A percentile compares a stretch with the other conserved stretches of the same genome.
phyloP scores from a whole-genome alignment of 1,140 invertebrate species.

The Steinernema feltiae region DNA sequence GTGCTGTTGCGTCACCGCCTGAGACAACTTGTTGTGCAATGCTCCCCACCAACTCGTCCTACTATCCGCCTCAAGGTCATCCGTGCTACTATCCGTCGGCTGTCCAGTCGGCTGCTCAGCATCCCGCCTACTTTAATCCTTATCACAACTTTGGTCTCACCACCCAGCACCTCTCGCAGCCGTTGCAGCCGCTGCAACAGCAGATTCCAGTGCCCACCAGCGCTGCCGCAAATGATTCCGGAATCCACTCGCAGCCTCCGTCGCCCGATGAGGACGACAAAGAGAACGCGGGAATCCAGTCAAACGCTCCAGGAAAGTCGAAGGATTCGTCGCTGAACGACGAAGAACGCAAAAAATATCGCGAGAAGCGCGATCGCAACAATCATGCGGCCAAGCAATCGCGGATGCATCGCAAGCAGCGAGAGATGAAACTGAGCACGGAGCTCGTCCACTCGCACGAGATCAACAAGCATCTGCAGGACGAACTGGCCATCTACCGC shows the following conservation, averaged over 20 bases:
- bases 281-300: neutral
- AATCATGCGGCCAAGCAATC: neutral
- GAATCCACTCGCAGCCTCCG: neutral
- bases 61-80: neutral
- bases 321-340: neutral
- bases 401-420: neutral
- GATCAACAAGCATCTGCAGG: neutral
- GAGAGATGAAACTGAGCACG: neutral
- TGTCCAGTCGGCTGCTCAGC: neutral
- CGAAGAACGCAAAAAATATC: neutral
- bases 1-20: slow-evolving; percentile 11
- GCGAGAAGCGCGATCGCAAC: neutral
- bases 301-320: neutral
- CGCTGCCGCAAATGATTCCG: slow-evolving; percentile 2
- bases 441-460: neutral
- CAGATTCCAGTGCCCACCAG: neutral
- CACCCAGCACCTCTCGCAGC: neutral
- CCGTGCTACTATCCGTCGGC: neutral
- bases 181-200: too few relatives aligned
- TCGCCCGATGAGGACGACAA: neutral
- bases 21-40: neutral
- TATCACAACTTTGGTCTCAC: neutral
- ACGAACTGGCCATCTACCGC: neutral
- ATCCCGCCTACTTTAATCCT: neutral
- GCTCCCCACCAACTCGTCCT: neutral